phyloP scores from a whole-genome alignment of 2,888 invertebrate species.

The Gymnocheta viridis region DNA sequence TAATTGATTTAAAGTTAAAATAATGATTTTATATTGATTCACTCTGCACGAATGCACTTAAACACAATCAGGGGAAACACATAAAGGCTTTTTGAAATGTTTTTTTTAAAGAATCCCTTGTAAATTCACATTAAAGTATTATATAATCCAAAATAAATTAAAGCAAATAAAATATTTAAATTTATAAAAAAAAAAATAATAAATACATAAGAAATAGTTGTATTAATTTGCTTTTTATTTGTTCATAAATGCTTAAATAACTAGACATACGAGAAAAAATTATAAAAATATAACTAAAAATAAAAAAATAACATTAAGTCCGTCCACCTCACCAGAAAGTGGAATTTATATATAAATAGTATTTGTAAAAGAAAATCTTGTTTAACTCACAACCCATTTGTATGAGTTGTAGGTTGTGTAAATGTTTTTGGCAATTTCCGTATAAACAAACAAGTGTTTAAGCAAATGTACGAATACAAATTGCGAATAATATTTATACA shows the following conservation, averaged over 20 bases:
- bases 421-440: too few species aligned
- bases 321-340: slow-evolving; percentile 76
- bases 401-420: too few species aligned
- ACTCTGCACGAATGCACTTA: slow-evolving; percentile 8
- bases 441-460: too few species aligned
- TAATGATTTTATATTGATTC: slow-evolving; percentile 6
- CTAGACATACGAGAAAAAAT: slow-evolving; percentile 1
- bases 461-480: too few species aligned
- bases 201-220: slow-evolving; percentile 10
- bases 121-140: slow-evolving; percentile 65
- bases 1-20: slow-evolving; percentile 31
- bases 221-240: slow-evolving; percentile 3
- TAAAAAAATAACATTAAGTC: slow-evolving; percentile 32
- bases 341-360: slow-evolving; percentile 79
- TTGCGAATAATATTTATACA: too few species aligned
- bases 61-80: slow-evolving; percentile 20
- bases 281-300: not conserved
- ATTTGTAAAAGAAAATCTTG: too few species aligned
- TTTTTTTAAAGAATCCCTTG: not conserved
- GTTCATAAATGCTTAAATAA: slow-evolving; percentile 48
- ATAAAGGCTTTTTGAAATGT: not conserved
- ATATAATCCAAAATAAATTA: slow-evolving; percentile 64
- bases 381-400: too few species aligned
- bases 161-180: slow-evolving; percentile 1
- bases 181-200: slow-evolving; percentile 4